Conservation (phyloP, 53 echinoderm and acorn worm genomes). For the Arbacia lixula region DNA sequence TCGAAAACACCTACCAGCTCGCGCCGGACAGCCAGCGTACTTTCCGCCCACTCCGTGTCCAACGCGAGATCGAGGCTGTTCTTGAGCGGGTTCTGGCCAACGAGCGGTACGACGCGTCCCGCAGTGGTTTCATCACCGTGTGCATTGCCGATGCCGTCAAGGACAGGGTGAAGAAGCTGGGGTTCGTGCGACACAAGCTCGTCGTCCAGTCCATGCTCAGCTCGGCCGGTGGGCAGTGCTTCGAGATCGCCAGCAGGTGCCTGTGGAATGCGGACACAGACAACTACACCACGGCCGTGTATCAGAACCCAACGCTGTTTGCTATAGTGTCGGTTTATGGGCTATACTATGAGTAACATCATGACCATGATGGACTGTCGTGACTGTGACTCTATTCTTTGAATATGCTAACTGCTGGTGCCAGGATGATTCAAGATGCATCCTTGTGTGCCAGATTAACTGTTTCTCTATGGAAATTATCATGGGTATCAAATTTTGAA, state of each 20-base stretch:
- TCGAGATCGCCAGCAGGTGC: constrained; percentile 80
- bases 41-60: constrained; percentile 57
- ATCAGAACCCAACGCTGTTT: constrained; percentile 77
- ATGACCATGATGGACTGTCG: neutral
- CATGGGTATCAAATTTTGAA: too few relatives aligned
- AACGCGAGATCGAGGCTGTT: constrained; percentile 61
- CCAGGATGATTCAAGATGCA: too few relatives aligned
- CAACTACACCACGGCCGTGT: constrained; percentile 68
- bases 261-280: constrained; percentile 86
- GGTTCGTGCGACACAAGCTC: constrained; percentile 65
- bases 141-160: constrained; percentile 84
- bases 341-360: constrained; percentile 80
- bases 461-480: too few relatives aligned
- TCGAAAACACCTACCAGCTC: constrained; percentile 81
- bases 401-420: too few relatives aligned
- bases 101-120: constrained; percentile 54
- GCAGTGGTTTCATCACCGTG: constrained; percentile 57
- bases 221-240: constrained; percentile 68
- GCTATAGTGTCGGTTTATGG: constrained; percentile 83
- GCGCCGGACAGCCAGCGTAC: constrained; percentile 41
- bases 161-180: constrained; percentile 69
- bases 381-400: too few relatives aligned
- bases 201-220: constrained; percentile 83
- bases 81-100: constrained; percentile 60
- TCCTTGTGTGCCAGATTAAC: too few relatives aligned